Evolutionary conservation across 1,140 invertebrate genomes (phyloP).

Genomic region (Drosophila arawakana): DNA sequence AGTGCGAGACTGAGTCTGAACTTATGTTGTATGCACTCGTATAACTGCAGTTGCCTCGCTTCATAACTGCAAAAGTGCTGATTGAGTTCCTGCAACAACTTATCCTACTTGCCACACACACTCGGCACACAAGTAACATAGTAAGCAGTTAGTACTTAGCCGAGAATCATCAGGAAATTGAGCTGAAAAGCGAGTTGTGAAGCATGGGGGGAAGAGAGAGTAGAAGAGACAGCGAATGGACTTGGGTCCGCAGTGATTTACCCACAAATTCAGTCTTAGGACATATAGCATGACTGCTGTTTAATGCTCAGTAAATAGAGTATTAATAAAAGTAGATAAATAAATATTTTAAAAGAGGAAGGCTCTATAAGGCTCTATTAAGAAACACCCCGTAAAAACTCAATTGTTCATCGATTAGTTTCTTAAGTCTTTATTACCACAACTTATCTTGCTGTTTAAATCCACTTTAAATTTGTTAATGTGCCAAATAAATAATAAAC

Average conservation of each 20-base stretch:
- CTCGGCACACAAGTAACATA: conserved; percentile 1
- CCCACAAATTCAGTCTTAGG: not conserved
- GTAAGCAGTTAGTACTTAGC: conserved; percentile 4
- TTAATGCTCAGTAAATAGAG: no score
- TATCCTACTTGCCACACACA: conserved; percentile 31
- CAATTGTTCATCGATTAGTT: no score
- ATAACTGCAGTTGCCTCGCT: conserved; percentile 20
- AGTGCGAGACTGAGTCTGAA: not conserved
- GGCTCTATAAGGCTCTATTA: no score
- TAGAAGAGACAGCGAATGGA: not conserved
- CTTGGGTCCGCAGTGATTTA: not conserved
- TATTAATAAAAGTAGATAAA: not conserved
- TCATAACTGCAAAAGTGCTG: conserved; percentile 49
- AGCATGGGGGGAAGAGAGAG: no score
- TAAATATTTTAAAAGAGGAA: not conserved
- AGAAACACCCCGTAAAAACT: no score
- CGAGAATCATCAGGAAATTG: conserved; percentile 33
- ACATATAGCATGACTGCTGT: not conserved
- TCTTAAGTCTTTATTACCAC: no score
- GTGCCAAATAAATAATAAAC: not conserved
- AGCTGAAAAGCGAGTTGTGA: conserved; percentile 20
- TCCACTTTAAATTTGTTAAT: not conserved
- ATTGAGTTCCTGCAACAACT: conserved; percentile 47
- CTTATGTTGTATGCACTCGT: conserved; percentile 6
- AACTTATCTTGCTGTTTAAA: no score